phyloP scores from a whole-genome alignment of 1,140 invertebrate species.

The Drosophila nasuta region DNA sequence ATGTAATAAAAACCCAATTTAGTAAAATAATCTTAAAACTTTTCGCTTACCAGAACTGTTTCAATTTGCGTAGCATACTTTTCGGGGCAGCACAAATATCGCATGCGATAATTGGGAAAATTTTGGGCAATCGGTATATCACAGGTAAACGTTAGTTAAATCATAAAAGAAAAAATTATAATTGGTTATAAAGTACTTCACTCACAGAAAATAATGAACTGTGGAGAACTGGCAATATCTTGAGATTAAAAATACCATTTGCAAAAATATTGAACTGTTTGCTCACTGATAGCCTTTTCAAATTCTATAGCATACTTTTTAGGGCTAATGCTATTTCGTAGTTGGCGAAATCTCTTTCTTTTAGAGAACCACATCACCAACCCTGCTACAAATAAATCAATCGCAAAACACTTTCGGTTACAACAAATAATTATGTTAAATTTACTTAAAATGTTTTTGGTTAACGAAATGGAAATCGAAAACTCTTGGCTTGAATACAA shows the following conservation, averaged over 20 bases:
- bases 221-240: no score
- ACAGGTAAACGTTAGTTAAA: not conserved
- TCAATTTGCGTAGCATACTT: not conserved
- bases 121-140: not conserved
- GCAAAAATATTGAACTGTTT: no score
- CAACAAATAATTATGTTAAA: conserved; percentile 23
- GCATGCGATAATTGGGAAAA: not conserved
- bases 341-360: no score
- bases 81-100: not conserved
- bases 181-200: no score
- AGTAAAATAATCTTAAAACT: conserved; percentile 61
- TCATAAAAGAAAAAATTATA: no score
- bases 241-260: no score
- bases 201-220: no score
- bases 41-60: conserved; percentile 21
- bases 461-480: conserved; percentile 31
- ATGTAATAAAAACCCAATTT: conserved; percentile 73
- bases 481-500: conserved; percentile 47
- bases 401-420: not conserved
- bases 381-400: no score
- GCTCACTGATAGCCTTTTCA: no score
- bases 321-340: no score
- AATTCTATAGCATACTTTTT: no score
- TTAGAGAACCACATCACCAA: no score
- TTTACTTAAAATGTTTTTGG: conserved; percentile 29